Conservation (phyloP, 2,797 vertebrate genomes). For the Chelon labrosus region DNA sequence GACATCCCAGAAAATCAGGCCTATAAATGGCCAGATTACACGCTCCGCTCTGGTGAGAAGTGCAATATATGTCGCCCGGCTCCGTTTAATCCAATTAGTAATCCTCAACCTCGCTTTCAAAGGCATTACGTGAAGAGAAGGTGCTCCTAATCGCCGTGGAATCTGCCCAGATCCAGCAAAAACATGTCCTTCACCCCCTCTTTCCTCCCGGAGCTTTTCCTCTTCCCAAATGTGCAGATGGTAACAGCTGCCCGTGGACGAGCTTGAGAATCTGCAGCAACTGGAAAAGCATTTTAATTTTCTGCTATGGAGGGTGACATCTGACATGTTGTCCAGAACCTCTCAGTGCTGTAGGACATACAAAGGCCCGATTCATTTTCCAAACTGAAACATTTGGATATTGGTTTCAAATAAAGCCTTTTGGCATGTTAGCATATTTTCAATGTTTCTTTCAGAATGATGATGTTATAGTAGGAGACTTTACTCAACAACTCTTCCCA, state of each 20-base stretch:
- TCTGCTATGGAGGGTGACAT: conserved; percentile 56
- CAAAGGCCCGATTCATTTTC: neutral
- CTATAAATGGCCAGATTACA: conserved; percentile 50
- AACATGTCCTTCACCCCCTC: conserved; percentile 41
- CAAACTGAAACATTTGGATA: neutral
- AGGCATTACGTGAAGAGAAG: conserved; percentile 63
- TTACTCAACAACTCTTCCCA: neutral
- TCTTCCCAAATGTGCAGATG: conserved; percentile 78
- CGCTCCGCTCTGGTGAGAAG: conserved; percentile 42
- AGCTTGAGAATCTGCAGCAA: conserved; percentile 79
- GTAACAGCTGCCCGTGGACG: conserved; percentile 80
- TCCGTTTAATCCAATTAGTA: conserved; percentile 77
- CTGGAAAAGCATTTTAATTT: conserved; percentile 71
- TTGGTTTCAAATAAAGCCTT: conserved; percentile 19
- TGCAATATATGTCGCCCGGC: conserved; percentile 63
- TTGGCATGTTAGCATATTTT: neutral
- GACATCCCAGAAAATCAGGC: neutral
- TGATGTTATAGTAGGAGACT: neutral
- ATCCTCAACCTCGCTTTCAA: conserved; percentile 69
- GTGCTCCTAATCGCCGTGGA: conserved; percentile 71
- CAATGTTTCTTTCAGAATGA: neutral
- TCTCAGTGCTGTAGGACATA: conserved; percentile 3
- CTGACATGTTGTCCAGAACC: conserved; percentile 39
- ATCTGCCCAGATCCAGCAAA: conserved; percentile 63
- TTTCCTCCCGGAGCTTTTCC: conserved; percentile 23